A percentile compares a stretch with the other conserved stretches of the same genome.
Evolutionary conservation across 2,797 vertebrate genomes (phyloP).

Genomic region (Orientallactaga sibirica): DNA sequence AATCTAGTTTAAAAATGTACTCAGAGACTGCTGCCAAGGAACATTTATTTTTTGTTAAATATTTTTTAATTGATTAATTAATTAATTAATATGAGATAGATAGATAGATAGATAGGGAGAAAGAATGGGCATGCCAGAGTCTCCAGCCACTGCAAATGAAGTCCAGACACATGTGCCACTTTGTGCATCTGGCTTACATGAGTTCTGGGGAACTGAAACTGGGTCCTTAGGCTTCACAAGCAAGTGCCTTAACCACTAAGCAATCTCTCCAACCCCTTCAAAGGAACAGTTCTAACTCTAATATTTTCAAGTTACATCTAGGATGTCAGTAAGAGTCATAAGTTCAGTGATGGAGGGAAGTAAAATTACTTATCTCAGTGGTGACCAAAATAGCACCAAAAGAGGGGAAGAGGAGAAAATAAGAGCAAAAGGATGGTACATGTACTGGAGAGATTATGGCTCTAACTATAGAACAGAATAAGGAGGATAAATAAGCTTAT

Average conservation of each 20-base stretch:
- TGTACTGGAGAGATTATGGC: background rate
- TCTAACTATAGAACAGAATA: background rate
- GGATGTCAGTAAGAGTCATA: conserved; percentile 12
- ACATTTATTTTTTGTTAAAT: background rate
- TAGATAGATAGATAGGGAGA: too few relatives aligned
- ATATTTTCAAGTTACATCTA: background rate
- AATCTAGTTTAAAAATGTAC: conserved; percentile 6
- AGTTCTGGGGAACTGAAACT: too few relatives aligned
- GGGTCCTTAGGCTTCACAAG: too few relatives aligned
- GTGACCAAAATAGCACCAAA: background rate
- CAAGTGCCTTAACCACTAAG: too few relatives aligned
- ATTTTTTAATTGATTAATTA: too few relatives aligned
- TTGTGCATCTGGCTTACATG: too few relatives aligned
- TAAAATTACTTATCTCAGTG: conserved; percentile 29
- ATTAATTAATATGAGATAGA: too few relatives aligned
- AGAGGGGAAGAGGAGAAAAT: background rate
- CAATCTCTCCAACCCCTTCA: too few relatives aligned
- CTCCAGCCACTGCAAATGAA: too few relatives aligned
- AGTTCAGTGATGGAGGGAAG: conserved; percentile 5
- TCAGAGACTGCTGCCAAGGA: background rate
- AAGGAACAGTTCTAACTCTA: background rate
- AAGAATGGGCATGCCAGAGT: too few relatives aligned
- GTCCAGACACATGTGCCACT: too few relatives aligned
- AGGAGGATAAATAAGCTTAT: background rate
- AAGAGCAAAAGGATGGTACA: background rate